phyloP scores from a whole-genome alignment of 2,888 invertebrate species.

The Mythimna pallens region DNA sequence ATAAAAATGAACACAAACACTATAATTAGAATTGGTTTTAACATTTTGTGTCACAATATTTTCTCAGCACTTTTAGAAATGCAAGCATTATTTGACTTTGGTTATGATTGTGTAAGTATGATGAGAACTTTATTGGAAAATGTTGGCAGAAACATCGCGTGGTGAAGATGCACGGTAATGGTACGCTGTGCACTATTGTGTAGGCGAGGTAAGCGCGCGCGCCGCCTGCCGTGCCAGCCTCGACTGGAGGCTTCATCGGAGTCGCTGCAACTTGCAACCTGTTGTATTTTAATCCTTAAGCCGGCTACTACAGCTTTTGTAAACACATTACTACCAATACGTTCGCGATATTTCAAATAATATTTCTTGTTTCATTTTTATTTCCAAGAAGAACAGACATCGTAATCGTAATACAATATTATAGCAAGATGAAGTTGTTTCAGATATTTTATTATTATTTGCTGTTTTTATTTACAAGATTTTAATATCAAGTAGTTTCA shows the following conservation, averaged over 20 bases:
- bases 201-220: constrained; percentile 80
- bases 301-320: constrained; percentile 80
- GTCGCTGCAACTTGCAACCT: constrained; percentile 84
- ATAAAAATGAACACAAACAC: constrained; percentile 74
- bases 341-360: constrained; percentile 57
- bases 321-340: constrained; percentile 78
- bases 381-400: constrained; percentile 52
- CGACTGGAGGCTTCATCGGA: constrained; percentile 87
- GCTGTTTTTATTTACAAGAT: constrained; percentile 16
- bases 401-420: constrained; percentile 36
- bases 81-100: constrained; percentile 53
- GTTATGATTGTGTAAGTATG: constrained; percentile 7
- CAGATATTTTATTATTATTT: constrained; percentile 19
- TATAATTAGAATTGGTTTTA: constrained; percentile 69
- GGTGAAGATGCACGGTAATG: constrained; percentile 55
- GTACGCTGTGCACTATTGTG: constrained; percentile 60
- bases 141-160: constrained; percentile 62
- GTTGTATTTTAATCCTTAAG: constrained; percentile 85
- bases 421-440: constrained; percentile 38
- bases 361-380: constrained; percentile 40
- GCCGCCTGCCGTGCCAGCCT: constrained; percentile 82
- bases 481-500: constrained; percentile 24
- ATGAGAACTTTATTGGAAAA: constrained; percentile 34
- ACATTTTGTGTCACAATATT: constrained; percentile 76
- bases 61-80: constrained; percentile 54